Conservation (phyloP, 1,140 invertebrate species). For the Stenopsyche tienmushanensis region DNA sequence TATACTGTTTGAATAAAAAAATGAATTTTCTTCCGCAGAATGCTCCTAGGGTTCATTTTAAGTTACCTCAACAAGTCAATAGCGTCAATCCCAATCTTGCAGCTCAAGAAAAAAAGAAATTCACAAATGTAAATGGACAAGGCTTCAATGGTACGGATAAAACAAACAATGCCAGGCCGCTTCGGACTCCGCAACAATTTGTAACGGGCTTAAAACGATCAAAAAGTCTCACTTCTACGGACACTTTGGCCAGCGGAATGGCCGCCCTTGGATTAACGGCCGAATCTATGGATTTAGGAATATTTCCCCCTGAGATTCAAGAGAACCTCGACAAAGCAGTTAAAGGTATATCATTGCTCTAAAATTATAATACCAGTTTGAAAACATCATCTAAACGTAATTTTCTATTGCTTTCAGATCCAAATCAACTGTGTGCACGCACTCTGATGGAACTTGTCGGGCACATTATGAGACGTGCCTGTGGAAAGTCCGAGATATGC, state of each 20-base stretch:
- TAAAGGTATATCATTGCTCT: slow-evolving; percentile 58
- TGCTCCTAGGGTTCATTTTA: slow-evolving; percentile 59
- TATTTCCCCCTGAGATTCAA: slow-evolving; percentile 71
- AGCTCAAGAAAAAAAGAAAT: slow-evolving; percentile 51
- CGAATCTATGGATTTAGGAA: slow-evolving; percentile 71
- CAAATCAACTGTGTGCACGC: slow-evolving; percentile 73
- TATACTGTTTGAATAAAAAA: background rate
- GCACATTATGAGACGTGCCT: slow-evolving; percentile 73
- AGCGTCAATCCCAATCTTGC: slow-evolving; percentile 39
- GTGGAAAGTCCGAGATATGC: slow-evolving; percentile 77
- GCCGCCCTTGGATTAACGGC: slow-evolving; percentile 59
- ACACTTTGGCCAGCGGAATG: slow-evolving; percentile 64
- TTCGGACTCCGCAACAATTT: slow-evolving; percentile 47
- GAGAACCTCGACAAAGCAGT: slow-evolving; percentile 69
- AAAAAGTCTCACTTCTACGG: slow-evolving; percentile 75
- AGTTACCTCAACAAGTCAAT: slow-evolving; percentile 51
- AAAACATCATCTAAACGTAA: background rate
- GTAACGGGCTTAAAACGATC: slow-evolving; percentile 71
- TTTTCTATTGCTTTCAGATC: slow-evolving; percentile 58
- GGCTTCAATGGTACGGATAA: background rate
- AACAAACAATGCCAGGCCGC: slow-evolving; percentile 37
- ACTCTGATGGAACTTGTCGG: slow-evolving; percentile 82
- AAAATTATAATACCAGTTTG: too few species aligned
- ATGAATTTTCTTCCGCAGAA: slow-evolving; percentile 40
- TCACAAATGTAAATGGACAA: slow-evolving; percentile 48